A percentile compares a stretch with the other conserved stretches of the same genome.
Evolutionary conservation across 2,113 vertebrate genomes (phyloP).

Genomic region (Hemicordylus capensis): DNA sequence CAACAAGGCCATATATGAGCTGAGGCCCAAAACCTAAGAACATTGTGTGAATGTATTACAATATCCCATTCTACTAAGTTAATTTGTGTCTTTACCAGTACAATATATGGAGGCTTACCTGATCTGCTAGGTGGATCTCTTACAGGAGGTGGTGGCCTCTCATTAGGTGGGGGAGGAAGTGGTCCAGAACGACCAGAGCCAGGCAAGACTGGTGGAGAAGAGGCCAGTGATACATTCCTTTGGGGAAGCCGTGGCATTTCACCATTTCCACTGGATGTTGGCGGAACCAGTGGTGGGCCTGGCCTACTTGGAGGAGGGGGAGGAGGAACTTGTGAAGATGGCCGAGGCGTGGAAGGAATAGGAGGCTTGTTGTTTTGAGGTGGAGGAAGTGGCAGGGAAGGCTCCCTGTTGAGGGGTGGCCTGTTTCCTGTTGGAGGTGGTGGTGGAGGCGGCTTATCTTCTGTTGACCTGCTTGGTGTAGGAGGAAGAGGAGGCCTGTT

Average conservation of each 20-base stretch:
- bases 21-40: background rate
- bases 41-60: background rate
- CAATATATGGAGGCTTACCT: constrained; percentile 74
- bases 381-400: constrained; percentile 76
- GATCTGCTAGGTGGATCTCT: constrained; percentile 83
- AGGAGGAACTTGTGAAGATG: constrained; percentile 68
- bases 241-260: constrained; percentile 89
- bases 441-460: constrained; percentile 76
- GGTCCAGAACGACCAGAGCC: constrained; percentile 76
- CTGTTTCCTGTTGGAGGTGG: constrained; percentile 75
- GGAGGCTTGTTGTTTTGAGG: constrained; percentile 81
- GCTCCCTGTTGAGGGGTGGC: constrained; percentile 78
- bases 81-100: too few relatives aligned
- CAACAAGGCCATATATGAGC: background rate
- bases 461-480: constrained; percentile 61
- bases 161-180: constrained; percentile 87
- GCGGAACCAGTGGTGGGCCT: constrained; percentile 81
- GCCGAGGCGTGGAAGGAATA: constrained; percentile 70
- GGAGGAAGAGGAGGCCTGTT: constrained; percentile 77
- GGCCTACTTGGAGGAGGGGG: constrained; percentile 82
- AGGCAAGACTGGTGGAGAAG: constrained; percentile 68
- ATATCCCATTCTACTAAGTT: background rate
- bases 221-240: constrained; percentile 85
- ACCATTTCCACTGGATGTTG: constrained; percentile 73
- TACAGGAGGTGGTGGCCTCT: constrained; percentile 88